Base-by-base conservation (phyloP, 2,113 vertebrate species). In the Ctenomys sociabilis region DNA sequence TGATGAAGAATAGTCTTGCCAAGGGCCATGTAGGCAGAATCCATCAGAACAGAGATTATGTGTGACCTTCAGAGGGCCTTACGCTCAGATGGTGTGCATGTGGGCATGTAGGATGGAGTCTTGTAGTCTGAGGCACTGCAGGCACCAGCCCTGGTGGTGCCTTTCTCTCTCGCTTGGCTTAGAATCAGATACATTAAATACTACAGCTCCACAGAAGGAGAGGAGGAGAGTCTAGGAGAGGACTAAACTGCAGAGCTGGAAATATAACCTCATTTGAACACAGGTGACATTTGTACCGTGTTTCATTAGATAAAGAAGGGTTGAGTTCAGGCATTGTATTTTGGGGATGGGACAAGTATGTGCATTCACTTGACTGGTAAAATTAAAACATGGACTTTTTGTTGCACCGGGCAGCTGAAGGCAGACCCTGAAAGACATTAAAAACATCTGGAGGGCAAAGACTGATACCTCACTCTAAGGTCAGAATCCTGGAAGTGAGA, bases 1-100 rank as follows among this genome's bases (percentile, higher is more conserved):
- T 28, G 5, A 26, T 4, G 21, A 61, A 26, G 24, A 9, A 57
- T 0, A 26, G 11, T 22, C 1, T 6, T 12, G 10, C 5, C 21
- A 9, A 49, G 14, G 21, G 19, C 8, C 35, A 7, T 13, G 49
- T 24, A 5, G 57, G 12, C 3, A 35, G 30, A 35, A n/a, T 52
- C 19, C 1, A 24, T 57, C 52, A 57, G 78, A 57, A 81, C n/a
- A n/a, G 43, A 78, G 75, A 32, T 32, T 26, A 54, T 17, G 10
- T 54, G 52, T 80, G 35, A 57, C 2, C 78, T 10, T 9, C n/a
- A 7, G 78, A 19, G n/a, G 21, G 10, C 32, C 6, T n/a, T 22
- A 13, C 10, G 17, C 14, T 16, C 35, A 11, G 32, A 68, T 16
- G 35, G 5, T 35, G 66, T 35, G 32, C 32, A 68, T 32, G 17